Evolutionary conservation across 2,797 vertebrate species (phyloP).

Genomic region (Microctenopoma stevenorrisi): DNA sequence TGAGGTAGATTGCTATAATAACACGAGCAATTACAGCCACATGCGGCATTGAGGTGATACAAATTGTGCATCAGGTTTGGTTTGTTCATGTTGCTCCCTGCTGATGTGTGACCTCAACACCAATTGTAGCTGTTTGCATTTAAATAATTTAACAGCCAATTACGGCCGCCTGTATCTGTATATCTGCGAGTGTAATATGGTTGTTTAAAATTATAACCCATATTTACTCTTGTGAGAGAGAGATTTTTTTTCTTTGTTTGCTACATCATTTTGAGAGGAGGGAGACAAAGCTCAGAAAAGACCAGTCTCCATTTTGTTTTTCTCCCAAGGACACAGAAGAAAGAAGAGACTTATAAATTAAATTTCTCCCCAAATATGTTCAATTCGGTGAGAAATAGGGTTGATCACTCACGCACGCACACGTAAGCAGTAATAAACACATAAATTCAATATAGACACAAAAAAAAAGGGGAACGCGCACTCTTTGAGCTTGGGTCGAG

Average conservation of each 20-base stretch:
- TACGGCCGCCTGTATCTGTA: constrained; percentile 39
- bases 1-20: constrained; percentile 36
- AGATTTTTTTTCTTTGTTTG: constrained; percentile 40
- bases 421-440: constrained; percentile 43
- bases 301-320: constrained; percentile 82
- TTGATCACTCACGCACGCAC: constrained; percentile 43
- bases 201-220: constrained; percentile 44
- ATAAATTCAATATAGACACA: constrained; percentile 53
- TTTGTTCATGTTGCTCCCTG: constrained; percentile 39
- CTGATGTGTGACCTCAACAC: constrained; percentile 57
- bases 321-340: constrained; percentile 75
- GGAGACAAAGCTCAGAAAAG: constrained; percentile 69
- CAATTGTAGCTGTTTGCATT: constrained; percentile 53
- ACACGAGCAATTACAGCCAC: constrained; percentile 23
- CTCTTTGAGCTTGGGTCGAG: constrained; percentile 54
- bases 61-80: constrained; percentile 34
- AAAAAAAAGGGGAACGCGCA: constrained; percentile 29
- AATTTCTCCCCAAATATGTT: constrained; percentile 60
- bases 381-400: constrained; percentile 57
- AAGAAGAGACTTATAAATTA: constrained; percentile 57
- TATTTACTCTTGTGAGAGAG: constrained; percentile 31
- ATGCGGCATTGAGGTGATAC: constrained; percentile 11
- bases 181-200: constrained; percentile 47
- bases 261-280: constrained; percentile 53
- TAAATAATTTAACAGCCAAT: constrained; percentile 70